Evolutionary conservation across 2,888 invertebrate genomes (phyloP), one percentile per base, ranked within the genome.

Genomic region (Rotaria macrura): DNA sequence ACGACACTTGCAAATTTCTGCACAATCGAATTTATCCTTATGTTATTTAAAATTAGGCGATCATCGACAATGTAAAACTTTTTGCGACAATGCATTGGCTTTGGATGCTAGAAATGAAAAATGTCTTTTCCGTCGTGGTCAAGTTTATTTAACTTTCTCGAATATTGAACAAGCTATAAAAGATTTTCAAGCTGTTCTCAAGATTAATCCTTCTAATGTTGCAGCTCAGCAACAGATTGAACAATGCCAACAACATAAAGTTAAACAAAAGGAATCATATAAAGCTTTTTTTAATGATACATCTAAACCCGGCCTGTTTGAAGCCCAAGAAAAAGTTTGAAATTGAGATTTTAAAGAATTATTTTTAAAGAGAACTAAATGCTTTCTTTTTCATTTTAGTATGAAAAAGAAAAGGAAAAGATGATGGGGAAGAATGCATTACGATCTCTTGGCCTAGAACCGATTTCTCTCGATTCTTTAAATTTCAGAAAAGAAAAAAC

Each of bases 121-220:
- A 91, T 97, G 94, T 0, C 92, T 95, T 49, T 99, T 96, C 91
- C 93, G 98, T 88, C 92, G 95, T 88, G 97, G 96, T 0, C 94
- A 94, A 90, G 95, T 96, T 0, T 91, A 93, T 87, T 90, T 95
- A 85, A 93, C 92, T 0, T 90, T 95, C 12, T 94, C 94, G 47
- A 96, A 97, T 87, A 94, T 94, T 0, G 93, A 95, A 85, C 90
- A 92, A 23, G 97, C 97, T 0, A 91, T 94, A 57, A 90, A 92
- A 52, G 95, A 96, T 90, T 98, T 96, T 91, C 92, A 94, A 88
- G 92, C 92, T 88, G 94, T 96, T 2, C 89, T 95, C 0, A 91
- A 93, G 87, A 89, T 94, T 65, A 96, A 97, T 89, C 95, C 96
- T 0, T 93, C 93, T 85, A 98, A 98, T 91, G 94, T 93, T 92